These are phyloP conservation scores for Heliconius himera DNA, from an alignment of 1,140 invertebrate genomes.

Conservation along the genomic window DNA sequence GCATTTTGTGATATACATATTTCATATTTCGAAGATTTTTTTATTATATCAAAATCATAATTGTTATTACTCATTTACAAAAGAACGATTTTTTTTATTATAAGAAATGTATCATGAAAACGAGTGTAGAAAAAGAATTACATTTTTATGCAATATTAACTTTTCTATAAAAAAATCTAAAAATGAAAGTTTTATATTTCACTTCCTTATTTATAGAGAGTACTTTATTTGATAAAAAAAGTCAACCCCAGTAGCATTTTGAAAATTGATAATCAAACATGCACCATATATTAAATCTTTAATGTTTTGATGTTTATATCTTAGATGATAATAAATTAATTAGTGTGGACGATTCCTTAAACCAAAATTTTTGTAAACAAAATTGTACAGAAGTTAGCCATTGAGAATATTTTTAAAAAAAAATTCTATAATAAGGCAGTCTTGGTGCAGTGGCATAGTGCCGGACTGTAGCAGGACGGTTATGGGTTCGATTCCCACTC, in stretches of 20 bases:
- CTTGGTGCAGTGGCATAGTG: no score
- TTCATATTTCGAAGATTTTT: conserved; percentile 25
- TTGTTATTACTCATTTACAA: conserved; percentile 22
- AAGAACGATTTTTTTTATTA: not conserved
- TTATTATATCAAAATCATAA: conserved; percentile 26
- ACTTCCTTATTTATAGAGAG: not conserved
- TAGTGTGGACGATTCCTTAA: not conserved
- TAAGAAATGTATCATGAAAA: not conserved
- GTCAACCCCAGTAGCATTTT: not conserved
- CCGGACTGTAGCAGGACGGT: no score
- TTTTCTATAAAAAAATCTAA: not conserved
- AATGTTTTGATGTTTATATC: not conserved
- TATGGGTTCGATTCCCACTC: no score
- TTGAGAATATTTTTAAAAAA: not conserved
- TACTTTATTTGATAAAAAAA: not conserved
- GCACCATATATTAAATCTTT: not conserved
- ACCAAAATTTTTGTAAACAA: not conserved
- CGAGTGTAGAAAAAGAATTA: not conserved
- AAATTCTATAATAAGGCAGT: no score
- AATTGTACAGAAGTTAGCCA: conserved; percentile 1
- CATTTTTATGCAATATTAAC: not conserved
- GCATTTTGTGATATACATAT: conserved; percentile 61
- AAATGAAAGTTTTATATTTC: not conserved
- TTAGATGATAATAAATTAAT: not conserved
- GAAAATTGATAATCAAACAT: not conserved